Base-by-base conservation (phyloP, 2,797 vertebrate species). In the Cheirogaleus major region DNA sequence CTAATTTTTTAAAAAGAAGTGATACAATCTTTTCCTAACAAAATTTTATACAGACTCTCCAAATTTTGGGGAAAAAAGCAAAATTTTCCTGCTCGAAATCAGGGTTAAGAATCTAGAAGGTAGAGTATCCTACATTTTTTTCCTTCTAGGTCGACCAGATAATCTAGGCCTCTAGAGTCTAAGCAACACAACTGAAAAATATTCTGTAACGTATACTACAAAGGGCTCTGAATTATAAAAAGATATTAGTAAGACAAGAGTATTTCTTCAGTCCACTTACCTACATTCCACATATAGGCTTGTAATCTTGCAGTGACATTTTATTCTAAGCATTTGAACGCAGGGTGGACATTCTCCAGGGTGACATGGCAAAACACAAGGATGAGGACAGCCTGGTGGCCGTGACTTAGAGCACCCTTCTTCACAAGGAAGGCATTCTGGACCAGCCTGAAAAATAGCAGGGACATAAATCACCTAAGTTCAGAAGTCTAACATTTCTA, bases 301-400 rank as follows among this genome's bases (percentile, higher is more conserved):
- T 92, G 98, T 99, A 61, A 99, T 99, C 98, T 99, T 99, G 98
- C 99, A 99, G 98, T 99, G 99, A 98, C 99, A 99, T 96, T 99
- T 99, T 43, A 99, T 99, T 96, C 99, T 99, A 85, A 99, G 98
- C 99, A 99, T 99, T 95, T 99, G 99, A 92, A 98, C 97, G 98
- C 99, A 99, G 0, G 99, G 52, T 30, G 99, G 99, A 88, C 99
- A 99, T 93, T 98, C 87, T 57, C 98, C 99, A 12, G 98, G 98
- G 95, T 99, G 99, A 97, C 99, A 99, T 4, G 98, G 99, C 86
- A 98, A 95, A 93, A 98, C 95, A 88, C 99, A 99, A 2, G 98
- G 96, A 94, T 99, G 99, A 93, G 99, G 98, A 94, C 99, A 99
- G 50, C 99, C 98, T 1, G 92, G 38, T 0, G 99, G 99, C 65